Conservation (phyloP, 1,140 invertebrate species). For the Venturia canescens region DNA sequence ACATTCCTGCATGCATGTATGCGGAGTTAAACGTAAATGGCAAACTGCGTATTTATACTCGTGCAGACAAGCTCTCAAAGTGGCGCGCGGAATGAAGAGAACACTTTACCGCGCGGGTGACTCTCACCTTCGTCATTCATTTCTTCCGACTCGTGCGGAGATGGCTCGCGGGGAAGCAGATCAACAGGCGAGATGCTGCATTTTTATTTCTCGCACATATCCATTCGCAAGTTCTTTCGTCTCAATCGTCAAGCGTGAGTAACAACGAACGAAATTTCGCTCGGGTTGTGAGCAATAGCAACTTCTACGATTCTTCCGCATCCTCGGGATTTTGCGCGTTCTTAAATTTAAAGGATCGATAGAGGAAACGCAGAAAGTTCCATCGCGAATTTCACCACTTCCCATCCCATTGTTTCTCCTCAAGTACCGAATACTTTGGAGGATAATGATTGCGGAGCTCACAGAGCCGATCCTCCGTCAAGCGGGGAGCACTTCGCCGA, state of each 20-base stretch:
- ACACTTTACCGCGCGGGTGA: slow-evolving; percentile 14
- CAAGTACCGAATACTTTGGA: no score
- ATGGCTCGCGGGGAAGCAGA: not conserved
- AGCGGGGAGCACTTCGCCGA: no score
- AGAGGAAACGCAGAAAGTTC: no score
- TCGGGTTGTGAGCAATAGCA: no score
- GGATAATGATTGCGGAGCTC: no score
- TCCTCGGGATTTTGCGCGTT: no score
- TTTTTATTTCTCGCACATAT: not conserved
- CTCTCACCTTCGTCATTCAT: not conserved
- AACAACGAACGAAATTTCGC: no score
- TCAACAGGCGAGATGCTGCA: not conserved
- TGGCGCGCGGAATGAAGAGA: slow-evolving; percentile 8
- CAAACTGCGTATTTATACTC: not conserved
- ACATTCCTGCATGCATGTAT: not conserved
- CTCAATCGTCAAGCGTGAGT: not conserved
- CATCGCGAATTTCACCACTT: no score
- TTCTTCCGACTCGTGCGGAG: not conserved
- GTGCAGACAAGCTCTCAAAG: not conserved
- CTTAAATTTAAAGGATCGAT: no score
- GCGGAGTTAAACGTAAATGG: not conserved
- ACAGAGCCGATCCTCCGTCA: no score
- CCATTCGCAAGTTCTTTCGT: not conserved
- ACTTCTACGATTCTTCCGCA: no score
- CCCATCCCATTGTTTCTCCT: no score